These are phyloP conservation scores for Monopterus albus DNA, from an alignment of 2,113 vertebrate genomes.

Conservation along the genomic window DNA sequence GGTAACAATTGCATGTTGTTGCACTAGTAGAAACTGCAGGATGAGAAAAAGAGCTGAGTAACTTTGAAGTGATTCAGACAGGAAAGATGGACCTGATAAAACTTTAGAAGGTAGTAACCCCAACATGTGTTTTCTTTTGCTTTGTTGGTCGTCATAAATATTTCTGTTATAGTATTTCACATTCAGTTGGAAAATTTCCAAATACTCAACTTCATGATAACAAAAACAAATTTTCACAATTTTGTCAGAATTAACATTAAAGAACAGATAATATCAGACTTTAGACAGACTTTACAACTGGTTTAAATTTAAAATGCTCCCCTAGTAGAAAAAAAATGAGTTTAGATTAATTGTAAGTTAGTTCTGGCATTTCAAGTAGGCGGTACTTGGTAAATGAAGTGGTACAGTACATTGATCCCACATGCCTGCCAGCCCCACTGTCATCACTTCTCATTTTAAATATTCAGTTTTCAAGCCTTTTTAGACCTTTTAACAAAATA, in stretches of 20 bases:
- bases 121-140: neutral
- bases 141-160: neutral
- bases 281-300: neutral
- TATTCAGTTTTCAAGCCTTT: constrained; percentile 71
- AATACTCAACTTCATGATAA: neutral
- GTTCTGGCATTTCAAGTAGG: constrained; percentile 58
- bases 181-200: neutral
- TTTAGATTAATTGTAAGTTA: constrained; percentile 12
- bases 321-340: constrained; percentile 15
- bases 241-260: neutral
- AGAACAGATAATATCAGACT: neutral
- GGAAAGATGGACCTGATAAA: neutral
- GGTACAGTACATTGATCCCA: constrained; percentile 75
- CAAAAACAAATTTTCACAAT: neutral
- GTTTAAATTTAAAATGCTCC: neutral
- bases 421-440: constrained; percentile 61
- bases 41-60: constrained; percentile 13
- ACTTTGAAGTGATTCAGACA: constrained; percentile 6
- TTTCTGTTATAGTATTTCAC: neutral
- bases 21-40: constrained; percentile 24
- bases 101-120: neutral
- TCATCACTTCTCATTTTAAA: constrained; percentile 70
- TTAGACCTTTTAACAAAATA: constrained; percentile 75
- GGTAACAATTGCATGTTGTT: constrained; percentile 42
- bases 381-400: constrained; percentile 72